Evolutionary conservation across 2,113 vertebrate genomes (phyloP).

Genomic region (Cygnus atratus): DNA sequence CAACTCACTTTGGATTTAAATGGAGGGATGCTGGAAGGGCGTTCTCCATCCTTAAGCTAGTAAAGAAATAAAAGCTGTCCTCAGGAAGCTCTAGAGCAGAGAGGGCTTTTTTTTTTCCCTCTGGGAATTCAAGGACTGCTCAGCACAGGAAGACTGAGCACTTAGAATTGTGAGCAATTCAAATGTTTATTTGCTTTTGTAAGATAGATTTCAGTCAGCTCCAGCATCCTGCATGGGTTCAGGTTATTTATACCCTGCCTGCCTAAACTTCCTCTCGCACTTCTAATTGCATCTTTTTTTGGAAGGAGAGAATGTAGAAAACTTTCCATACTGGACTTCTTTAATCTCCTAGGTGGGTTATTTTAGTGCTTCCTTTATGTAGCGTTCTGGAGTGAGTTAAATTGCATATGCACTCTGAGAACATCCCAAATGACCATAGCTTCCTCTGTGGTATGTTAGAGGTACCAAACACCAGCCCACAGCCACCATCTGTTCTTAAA

Average conservation of each 20-base stretch:
- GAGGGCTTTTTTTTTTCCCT: background rate
- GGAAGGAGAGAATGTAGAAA: background rate
- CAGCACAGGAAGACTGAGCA: background rate
- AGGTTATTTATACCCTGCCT: slow-evolving; percentile 15
- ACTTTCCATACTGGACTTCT: background rate
- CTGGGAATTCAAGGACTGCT: background rate
- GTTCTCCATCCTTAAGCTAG: background rate
- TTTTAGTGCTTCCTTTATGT: slow-evolving; percentile 41
- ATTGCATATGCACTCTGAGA: background rate
- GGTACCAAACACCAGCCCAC: background rate
- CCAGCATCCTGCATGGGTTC: background rate
- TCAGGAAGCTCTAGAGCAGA: background rate
- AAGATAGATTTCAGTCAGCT: background rate
- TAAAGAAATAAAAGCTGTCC: background rate
- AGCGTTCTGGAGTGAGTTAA: background rate
- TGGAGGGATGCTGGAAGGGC: background rate
- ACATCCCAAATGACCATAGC: background rate
- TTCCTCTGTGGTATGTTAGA: background rate
- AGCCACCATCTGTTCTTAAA: background rate
- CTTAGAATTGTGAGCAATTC: background rate
- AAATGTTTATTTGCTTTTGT: background rate
- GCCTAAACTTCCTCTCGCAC: background rate
- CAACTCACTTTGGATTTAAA: background rate
- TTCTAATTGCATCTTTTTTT: slow-evolving; percentile 29
- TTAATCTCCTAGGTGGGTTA: slow-evolving; percentile 11